phyloP scores from a whole-genome alignment of 2,113 vertebrate species.

The Anseranas semipalmata region DNA sequence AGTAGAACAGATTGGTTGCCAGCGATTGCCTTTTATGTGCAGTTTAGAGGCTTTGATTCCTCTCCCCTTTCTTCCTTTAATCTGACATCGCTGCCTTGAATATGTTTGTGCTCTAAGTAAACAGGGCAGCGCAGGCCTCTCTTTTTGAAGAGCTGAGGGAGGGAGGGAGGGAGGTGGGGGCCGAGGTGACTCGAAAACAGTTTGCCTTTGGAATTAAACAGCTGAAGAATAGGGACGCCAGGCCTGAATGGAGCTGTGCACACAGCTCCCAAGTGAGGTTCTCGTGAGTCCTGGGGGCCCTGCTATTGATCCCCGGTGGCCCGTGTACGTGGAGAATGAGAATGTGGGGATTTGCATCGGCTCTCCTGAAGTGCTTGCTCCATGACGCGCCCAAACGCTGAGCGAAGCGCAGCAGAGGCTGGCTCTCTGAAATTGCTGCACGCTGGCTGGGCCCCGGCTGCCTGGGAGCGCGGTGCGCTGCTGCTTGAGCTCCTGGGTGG shows the following conservation, averaged over 20 bases:
- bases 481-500: background rate
- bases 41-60: conserved; percentile 86
- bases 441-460: background rate
- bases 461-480: background rate
- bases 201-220: conserved; percentile 83
- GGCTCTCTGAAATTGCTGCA: background rate
- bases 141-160: conserved; percentile 77
- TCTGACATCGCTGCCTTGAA: conserved; percentile 85
- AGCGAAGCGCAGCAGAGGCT: background rate
- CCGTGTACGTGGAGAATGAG: conserved; percentile 62
- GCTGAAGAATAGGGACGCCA: conserved; percentile 77
- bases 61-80: conserved; percentile 85
- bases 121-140: conserved; percentile 77
- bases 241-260: conserved; percentile 69
- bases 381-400: background rate
- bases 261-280: conserved; percentile 19
- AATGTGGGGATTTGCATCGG: conserved; percentile 77
- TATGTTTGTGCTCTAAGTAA: conserved; percentile 88
- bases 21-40: conserved; percentile 83
- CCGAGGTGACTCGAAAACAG: conserved; percentile 77
- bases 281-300: conserved; percentile 24
- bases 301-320: conserved; percentile 53
- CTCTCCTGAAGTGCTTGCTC: conserved; percentile 67
- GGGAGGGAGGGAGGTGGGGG: conserved; percentile 33
- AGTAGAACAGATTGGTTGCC: conserved; percentile 86